Base-by-base conservation (phyloP, 2,113 vertebrate genomes). In the Hassar affinis region DNA sequence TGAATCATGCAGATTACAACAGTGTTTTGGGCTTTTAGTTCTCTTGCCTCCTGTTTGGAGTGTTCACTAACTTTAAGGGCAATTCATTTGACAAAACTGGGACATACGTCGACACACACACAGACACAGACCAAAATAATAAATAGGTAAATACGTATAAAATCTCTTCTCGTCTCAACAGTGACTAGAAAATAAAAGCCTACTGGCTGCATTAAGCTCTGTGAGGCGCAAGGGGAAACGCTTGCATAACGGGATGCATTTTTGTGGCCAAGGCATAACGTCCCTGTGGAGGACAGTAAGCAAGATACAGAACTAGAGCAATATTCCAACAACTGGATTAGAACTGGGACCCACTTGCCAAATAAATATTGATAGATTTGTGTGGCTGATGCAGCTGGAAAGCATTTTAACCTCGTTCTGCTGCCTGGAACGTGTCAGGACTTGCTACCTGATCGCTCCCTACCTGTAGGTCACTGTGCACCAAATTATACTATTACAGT, bases 291-390 rank as follows among this genome's bases (percentile, higher is more conserved):
- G 59, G 59, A 52, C 71, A 52, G 35, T 38, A 54, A n/a, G 62
- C 20, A 14, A 62, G 61, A 62, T 42, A 74, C 47, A 22, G 59
- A 69, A 82, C 35, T 18, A 84, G 45, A 57, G 79, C 82, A 78
- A 81, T 80, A 81, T 81, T 78, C 54, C 22, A 61, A 79, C 68
- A 68, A 78, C 45, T 64, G 49, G 75, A 79, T 83, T 64, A 75
- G 76, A 33, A 20, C 71, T 35, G 57, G 57, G 81, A 35, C 57
- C 49, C 52, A 86, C 51, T 71, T 78, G 78, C 81, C 78, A 80
- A 81, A 90, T 92, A 86, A 92, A 91, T 90, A 88, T 89, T 89
- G 88, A 92, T 89, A 87, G 78, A 89, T 89, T 69, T 38, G 69
- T 78, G 88, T 87, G 61, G 90, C 86, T 88, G 82, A 88, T 78